Base-by-base conservation (phyloP, 2,113 vertebrate species). In the Indicator indicator region DNA sequence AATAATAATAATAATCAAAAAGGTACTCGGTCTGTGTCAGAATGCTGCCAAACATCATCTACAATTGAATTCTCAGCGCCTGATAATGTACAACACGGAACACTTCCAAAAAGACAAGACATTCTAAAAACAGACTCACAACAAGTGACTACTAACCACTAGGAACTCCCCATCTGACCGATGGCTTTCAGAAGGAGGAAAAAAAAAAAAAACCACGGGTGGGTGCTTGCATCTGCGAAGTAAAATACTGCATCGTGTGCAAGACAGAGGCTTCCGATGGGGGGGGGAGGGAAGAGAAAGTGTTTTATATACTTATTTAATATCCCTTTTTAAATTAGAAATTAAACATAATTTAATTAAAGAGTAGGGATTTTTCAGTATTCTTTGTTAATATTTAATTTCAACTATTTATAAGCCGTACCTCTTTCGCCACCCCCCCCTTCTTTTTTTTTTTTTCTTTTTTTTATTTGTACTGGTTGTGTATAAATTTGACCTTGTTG, bases 241-340 rank as follows among this genome's bases (percentile, higher is more conserved):
- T 97, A 60, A 88, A 55, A 60, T 90, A 80, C 94, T 95, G 95
- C 76, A 89, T 93, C 9, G 8, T 91, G 96, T 94, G 96, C 95
- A 81, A 89, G 94, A 93, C 32, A 94, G 97, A 97, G 96, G 97
- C 95, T 95, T 97, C 92, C 44, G 68, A 96, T 96, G 67, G 94
- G 42, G 40, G 32, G 94, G 91, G 93, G 90, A 95, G 96, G 96
- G 97, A 97, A 98, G 95, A 98, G 96, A 98, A 97, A 97, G 97
- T 97, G 97, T 98, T 98, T 98, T 98, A 97, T 98, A 98, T 98
- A 98, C 97, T 98, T 98, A 98, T 98, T 98, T 98, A 98, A 98
- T 98, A 98, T 97, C 95, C 97, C 97, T 98, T 98, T 98, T 98
- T 94, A 98, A 97, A 98, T 98, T 98, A 98, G 98, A 98, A 98